Conservation (phyloP, 2,797 vertebrate species). For the Oceanodroma leucorhoa region DNA sequence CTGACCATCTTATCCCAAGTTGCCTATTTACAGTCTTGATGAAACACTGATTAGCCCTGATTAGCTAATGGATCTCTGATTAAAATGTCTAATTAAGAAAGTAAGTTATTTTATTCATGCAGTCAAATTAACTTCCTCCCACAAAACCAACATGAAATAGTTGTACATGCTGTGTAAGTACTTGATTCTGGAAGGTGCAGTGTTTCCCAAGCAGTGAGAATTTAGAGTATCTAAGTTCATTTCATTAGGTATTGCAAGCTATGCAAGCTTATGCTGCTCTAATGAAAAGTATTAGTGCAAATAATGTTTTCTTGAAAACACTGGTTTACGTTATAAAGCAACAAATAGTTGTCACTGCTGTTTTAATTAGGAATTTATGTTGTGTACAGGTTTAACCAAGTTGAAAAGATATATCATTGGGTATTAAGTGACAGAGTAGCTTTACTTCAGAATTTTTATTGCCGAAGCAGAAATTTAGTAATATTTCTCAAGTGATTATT, state of each 20-base stretch:
- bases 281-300: conserved; percentile 39
- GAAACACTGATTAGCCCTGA: conserved; percentile 78
- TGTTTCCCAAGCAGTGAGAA: background rate
- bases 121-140: conserved; percentile 71
- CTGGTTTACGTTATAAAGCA: background rate
- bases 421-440: background rate
- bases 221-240: background rate
- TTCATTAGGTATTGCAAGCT: conserved; percentile 3
- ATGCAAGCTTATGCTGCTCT: background rate
- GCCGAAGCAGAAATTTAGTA: background rate
- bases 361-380: background rate
- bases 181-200: conserved; percentile 9
- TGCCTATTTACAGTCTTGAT: conserved; percentile 73
- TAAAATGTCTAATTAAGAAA: conserved; percentile 77
- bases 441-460: background rate
- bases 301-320: conserved; percentile 43
- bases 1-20: conserved; percentile 66
- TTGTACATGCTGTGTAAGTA: conserved; percentile 16
- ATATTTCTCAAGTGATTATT: background rate
- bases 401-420: background rate
- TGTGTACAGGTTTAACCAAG: background rate
- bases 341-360: background rate
- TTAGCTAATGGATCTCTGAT: conserved; percentile 78
- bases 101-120: conserved; percentile 77
- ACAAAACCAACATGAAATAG: conserved; percentile 56